Percentiles rank a stretch among this genome's conserved stretches.
These are phyloP conservation scores for Torymus auratus DNA, from an alignment of 2,888 invertebrate genomes.

Conservation along the genomic window DNA sequence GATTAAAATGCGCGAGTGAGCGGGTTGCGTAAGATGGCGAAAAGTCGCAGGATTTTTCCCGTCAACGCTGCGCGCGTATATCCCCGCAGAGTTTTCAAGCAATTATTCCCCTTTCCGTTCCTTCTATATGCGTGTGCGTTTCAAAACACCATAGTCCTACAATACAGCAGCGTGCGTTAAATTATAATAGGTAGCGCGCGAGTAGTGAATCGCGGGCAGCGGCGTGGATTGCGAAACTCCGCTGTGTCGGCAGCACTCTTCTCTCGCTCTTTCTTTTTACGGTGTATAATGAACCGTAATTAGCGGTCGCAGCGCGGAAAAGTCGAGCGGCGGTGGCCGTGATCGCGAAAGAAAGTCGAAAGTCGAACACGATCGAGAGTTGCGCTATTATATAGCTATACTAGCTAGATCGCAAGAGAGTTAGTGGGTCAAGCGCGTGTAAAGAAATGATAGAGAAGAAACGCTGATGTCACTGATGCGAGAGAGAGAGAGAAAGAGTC, in stretches of 20 bases:
- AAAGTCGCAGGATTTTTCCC: constrained; percentile 4
- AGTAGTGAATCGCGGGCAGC: no score
- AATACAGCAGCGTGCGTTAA: background rate
- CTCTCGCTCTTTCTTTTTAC: background rate
- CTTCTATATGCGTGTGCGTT: no score
- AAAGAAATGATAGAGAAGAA: background rate
- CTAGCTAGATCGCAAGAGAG: background rate
- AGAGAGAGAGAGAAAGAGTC: no score
- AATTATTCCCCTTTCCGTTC: no score
- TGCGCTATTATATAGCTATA: background rate
- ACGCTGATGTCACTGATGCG: constrained; percentile 25
- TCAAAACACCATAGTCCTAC: no score
- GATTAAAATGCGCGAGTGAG: constrained; percentile 22
- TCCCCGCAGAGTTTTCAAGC: no score
- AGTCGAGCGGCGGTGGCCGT: constrained; percentile 26
- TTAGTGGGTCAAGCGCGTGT: constrained; percentile 54
- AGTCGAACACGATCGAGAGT: constrained; percentile 51
- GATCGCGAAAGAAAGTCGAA: constrained; percentile 52
- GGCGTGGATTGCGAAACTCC: no score
- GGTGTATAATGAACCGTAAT: constrained; percentile 15
- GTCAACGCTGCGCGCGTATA: no score
- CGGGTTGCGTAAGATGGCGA: constrained; percentile 34
- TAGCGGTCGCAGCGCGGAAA: background rate
- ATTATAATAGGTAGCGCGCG: background rate
- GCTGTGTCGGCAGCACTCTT: no score